phyloP scores from a whole-genome alignment of 2,888 invertebrate genomes.

The Myopa testacea region DNA sequence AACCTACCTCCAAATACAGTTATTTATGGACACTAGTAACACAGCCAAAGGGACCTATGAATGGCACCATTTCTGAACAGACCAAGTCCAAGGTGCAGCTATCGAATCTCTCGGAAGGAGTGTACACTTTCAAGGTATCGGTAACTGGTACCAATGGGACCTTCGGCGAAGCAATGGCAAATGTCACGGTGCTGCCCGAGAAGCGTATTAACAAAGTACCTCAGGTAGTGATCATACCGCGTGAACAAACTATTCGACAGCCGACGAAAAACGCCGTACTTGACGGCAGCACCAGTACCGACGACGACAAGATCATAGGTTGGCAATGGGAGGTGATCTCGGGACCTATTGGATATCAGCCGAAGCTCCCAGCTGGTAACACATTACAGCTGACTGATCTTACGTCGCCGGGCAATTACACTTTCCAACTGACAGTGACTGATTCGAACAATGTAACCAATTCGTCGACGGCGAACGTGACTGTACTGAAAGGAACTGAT shows the following conservation, averaged over 20 bases:
- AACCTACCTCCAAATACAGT: conserved; percentile 80
- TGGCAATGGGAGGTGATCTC: conserved; percentile 95
- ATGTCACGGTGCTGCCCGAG: conserved; percentile 89
- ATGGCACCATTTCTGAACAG: conserved; percentile 83
- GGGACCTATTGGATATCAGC: conserved; percentile 88
- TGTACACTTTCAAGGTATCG: conserved; percentile 87
- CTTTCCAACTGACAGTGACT: conserved; percentile 89
- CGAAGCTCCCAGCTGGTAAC: conserved; percentile 81
- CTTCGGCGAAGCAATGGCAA: conserved; percentile 86
- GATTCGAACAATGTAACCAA: conserved; percentile 91
- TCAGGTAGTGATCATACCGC: conserved; percentile 86
- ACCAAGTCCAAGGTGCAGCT: conserved; percentile 86
- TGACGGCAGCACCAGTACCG: conserved; percentile 84
- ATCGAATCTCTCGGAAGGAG: conserved; percentile 85
- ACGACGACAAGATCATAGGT: conserved; percentile 85
- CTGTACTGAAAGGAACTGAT: conserved; percentile 90
- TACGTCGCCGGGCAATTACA: conserved; percentile 88
- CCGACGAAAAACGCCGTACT: conserved; percentile 91
- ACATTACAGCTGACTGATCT: conserved; percentile 88
- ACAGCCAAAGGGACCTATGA: conserved; percentile 83
- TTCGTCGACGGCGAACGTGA: conserved; percentile 87
- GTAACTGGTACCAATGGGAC: conserved; percentile 81
- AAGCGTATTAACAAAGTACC: conserved; percentile 87
- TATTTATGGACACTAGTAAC: conserved; percentile 90
- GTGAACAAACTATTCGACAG: conserved; percentile 86